phyloP scores from a whole-genome alignment of 2,888 invertebrate genomes.

The Tuta absoluta region DNA sequence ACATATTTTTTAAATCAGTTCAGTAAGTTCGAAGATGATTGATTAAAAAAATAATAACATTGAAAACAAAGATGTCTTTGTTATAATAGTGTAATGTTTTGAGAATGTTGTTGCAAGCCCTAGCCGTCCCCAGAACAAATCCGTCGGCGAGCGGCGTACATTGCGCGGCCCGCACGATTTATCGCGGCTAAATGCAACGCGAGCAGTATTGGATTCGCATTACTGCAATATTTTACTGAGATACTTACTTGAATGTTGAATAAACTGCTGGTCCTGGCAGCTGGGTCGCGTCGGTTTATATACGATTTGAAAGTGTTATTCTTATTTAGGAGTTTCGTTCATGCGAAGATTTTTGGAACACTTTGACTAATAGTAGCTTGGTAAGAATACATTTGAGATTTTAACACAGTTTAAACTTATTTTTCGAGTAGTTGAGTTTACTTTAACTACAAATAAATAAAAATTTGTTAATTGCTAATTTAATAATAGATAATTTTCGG shows the following conservation, averaged over 20 bases:
- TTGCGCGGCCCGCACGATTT: conserved; percentile 36
- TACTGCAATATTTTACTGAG: conserved; percentile 38
- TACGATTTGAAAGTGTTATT: conserved; percentile 7
- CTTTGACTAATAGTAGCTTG: neutral
- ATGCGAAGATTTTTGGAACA: neutral
- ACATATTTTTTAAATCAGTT: too few species aligned
- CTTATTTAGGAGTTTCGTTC: neutral
- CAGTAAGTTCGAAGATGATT: too few species aligned
- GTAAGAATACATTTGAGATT: neutral
- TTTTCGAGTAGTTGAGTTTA: too few species aligned
- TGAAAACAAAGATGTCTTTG: too few species aligned
- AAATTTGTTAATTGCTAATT: too few species aligned
- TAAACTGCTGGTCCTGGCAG: conserved; percentile 4
- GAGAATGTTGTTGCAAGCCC: neutral
- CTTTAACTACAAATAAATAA: too few species aligned
- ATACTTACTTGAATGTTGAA: conserved; percentile 25
- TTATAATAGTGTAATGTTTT: too few species aligned
- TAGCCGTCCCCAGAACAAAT: neutral
- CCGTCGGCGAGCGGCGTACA: neutral
- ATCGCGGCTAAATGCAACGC: conserved; percentile 40
- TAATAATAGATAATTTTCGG: too few species aligned
- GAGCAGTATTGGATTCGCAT: conserved; percentile 33
- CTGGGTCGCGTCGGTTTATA: neutral
- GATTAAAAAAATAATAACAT: too few species aligned
- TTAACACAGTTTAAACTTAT: neutral